Evolutionary conservation across 1,140 invertebrate species (phyloP).

Genomic region (Rhagoletis pomonella): DNA sequence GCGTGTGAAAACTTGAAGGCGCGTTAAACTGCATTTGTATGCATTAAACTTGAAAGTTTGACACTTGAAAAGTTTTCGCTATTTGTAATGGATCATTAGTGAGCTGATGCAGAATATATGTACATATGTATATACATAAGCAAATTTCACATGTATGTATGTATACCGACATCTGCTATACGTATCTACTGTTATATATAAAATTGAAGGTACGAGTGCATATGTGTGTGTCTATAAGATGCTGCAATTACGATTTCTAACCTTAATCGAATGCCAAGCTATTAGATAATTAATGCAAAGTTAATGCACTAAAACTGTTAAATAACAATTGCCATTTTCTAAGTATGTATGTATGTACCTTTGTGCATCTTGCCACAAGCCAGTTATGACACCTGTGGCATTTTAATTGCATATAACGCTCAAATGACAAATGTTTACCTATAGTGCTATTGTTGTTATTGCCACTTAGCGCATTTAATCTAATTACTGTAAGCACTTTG

Average conservation of each 20-base stretch:
- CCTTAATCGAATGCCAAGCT: not conserved
- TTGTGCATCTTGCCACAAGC: not conserved
- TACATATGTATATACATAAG: too few species aligned
- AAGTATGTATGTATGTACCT: not conserved
- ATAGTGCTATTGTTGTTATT: not conserved
- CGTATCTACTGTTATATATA: too few species aligned
- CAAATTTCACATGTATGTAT: too few species aligned
- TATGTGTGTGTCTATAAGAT: not conserved
- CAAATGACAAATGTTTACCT: not conserved
- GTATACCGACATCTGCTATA: too few species aligned
- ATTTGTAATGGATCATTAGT: not conserved
- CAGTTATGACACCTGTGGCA: not conserved
- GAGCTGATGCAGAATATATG: not conserved
- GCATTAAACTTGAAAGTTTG: not conserved
- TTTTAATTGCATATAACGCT: not conserved
- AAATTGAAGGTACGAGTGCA: too few species aligned
- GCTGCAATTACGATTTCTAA: not conserved
- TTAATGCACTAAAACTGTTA: not conserved
- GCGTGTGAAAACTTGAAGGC: not conserved
- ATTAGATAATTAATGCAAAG: too few species aligned
- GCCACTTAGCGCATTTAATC: not conserved
- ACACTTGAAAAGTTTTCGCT: conserved; percentile 44
- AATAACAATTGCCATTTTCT: too few species aligned
- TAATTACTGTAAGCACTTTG: not conserved
- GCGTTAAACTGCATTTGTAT: too few species aligned